Evolutionary conservation across 1,140 invertebrate genomes (phyloP).

Genomic region (Sweltsa coloradensis): DNA sequence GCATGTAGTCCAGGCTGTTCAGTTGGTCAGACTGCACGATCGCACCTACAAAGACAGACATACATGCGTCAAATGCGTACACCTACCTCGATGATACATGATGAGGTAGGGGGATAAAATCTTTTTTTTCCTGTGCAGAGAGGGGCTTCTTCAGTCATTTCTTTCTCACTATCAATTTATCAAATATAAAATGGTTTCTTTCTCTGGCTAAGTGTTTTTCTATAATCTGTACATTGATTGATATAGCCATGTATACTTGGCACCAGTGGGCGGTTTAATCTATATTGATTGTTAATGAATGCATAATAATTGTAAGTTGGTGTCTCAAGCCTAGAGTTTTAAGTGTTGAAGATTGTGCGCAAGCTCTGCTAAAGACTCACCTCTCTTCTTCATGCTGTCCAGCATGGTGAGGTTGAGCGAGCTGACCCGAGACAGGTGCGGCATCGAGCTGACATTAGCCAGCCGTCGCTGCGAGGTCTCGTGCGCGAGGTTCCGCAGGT

Average conservation of each 20-base stretch:
- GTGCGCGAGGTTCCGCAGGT: conserved; percentile 54
- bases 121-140: no score
- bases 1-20: conserved; percentile 49
- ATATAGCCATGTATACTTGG: no score
- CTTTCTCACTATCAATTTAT: no score
- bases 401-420: conserved; percentile 70
- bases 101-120: not conserved
- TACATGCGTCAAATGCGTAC: not conserved
- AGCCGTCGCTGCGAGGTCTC: conserved; percentile 52
- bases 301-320: no score
- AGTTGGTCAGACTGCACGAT: conserved; percentile 14
- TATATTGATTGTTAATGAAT: no score
- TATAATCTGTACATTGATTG: no score
- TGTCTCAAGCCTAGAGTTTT: no score
- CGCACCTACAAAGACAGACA: conserved; percentile 12
- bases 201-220: not conserved
- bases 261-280: no score
- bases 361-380: no score
- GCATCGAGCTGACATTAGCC: conserved; percentile 62
- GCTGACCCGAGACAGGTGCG: conserved; percentile 65
- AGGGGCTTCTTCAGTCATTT: no score
- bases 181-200: no score
- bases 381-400: conserved; percentile 53
- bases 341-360: no score
- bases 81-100: not conserved